Evolutionary conservation across 2,797 vertebrate species (phyloP).

Genomic region (Typhlichthys subterraneus): DNA sequence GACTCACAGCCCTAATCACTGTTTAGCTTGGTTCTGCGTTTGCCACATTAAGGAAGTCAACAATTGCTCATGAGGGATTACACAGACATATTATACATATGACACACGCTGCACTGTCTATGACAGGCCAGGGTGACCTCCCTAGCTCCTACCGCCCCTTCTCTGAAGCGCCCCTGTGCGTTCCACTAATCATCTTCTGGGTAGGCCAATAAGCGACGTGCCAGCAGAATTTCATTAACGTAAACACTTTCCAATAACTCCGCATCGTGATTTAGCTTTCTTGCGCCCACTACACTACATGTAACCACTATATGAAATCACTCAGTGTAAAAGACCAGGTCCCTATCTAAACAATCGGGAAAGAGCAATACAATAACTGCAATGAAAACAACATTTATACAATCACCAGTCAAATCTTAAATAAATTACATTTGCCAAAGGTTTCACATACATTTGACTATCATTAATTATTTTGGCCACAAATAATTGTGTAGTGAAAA

Average conservation of each 20-base stretch:
- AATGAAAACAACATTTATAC: no score
- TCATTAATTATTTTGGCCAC: no score
- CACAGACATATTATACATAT: background rate
- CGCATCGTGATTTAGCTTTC: conserved; percentile 21
- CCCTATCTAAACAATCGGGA: no score
- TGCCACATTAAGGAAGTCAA: conserved; percentile 15
- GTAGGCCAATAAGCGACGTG: conserved; percentile 23
- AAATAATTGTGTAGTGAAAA: no score
- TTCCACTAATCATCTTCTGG: conserved; percentile 23
- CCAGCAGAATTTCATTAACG: conserved; percentile 30
- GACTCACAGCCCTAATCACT: conserved; percentile 29
- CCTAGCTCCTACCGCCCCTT: background rate
- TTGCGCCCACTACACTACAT: background rate
- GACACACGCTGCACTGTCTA: conserved; percentile 17
- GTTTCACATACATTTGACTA: no score
- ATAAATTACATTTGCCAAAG: no score
- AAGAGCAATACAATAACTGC: no score
- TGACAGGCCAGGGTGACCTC: background rate
- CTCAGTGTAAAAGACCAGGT: no score
- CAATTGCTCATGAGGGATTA: conserved; percentile 20
- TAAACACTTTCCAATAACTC: conserved; percentile 22
- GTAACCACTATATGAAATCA: no score
- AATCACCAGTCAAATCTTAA: no score
- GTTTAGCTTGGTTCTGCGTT: conserved; percentile 18
- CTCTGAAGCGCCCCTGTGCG: background rate